Conservation (phyloP, 1,140 invertebrate genomes). For the Tetragnatha versicolor region DNA sequence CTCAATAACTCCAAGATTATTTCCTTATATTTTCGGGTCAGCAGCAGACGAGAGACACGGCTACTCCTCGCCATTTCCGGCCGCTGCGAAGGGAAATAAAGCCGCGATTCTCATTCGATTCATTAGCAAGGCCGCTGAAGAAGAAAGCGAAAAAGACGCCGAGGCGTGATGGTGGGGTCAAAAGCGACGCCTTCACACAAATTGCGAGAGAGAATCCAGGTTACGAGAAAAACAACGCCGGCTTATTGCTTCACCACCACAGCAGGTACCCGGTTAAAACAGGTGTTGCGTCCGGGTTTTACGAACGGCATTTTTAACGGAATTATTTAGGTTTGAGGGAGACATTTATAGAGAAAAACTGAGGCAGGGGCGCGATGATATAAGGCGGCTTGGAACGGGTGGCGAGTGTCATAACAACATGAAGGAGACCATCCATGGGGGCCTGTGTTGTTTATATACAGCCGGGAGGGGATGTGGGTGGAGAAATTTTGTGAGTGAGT, state of each 20-base stretch:
- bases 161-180: not conserved
- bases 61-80: not conserved
- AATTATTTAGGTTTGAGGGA: no score
- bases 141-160: not conserved
- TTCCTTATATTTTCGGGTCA: no score
- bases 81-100: not conserved
- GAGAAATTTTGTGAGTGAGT: no score
- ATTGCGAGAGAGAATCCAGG: conserved; percentile 28
- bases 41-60: not conserved
- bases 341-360: no score
- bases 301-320: no score
- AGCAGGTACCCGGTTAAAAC: conserved; percentile 1
- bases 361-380: no score
- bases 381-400: no score
- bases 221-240: conserved; percentile 22
- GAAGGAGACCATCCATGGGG: no score
- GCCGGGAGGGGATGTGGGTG: no score
- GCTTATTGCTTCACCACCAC: not conserved
- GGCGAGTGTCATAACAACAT: no score
- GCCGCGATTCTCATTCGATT: not conserved
- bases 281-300: conserved; percentile 40
- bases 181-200: conserved; percentile 30
- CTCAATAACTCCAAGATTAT: no score
- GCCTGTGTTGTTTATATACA: no score
- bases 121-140: not conserved